Evolutionary conservation across 2,797 vertebrate species (phyloP).

Genomic region (Phaenicophaeus curvirostris): DNA sequence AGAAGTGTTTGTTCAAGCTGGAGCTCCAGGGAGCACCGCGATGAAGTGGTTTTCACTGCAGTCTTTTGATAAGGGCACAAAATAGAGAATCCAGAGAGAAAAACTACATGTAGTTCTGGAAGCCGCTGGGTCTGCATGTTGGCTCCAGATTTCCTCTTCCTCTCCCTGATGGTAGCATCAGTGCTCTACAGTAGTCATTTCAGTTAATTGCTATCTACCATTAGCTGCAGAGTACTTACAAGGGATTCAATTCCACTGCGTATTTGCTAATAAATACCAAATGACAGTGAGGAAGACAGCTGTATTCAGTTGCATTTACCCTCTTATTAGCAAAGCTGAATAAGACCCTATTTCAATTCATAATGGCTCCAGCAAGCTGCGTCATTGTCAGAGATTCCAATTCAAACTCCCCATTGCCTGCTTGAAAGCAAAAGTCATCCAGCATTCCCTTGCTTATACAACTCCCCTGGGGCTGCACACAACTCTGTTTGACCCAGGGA

Average conservation of each 20-base stretch:
- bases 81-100: not conserved
- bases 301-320: constrained; percentile 67
- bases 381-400: not conserved
- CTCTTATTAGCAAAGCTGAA: constrained; percentile 62
- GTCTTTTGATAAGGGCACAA: not conserved
- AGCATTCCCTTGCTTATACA: not conserved
- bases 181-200: constrained; percentile 52
- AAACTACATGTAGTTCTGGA: constrained; percentile 1
- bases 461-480: not conserved
- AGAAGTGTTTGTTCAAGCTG: not conserved
- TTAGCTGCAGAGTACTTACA: constrained; percentile 62
- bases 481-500: not conserved
- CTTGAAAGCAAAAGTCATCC: constrained; percentile 40
- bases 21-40: not conserved
- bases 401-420: not conserved
- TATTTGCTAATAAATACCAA: constrained; percentile 70
- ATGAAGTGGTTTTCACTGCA: not conserved
- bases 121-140: not conserved
- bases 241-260: constrained; percentile 60
- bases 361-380: constrained; percentile 36
- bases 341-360: constrained; percentile 35
- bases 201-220: constrained; percentile 64
- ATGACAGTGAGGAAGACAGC: constrained; percentile 43
- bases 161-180: constrained; percentile 13
- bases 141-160: constrained; percentile 50